phyloP scores from a whole-genome alignment of 2,113 vertebrate species.

The Hepsetus odoe region DNA sequence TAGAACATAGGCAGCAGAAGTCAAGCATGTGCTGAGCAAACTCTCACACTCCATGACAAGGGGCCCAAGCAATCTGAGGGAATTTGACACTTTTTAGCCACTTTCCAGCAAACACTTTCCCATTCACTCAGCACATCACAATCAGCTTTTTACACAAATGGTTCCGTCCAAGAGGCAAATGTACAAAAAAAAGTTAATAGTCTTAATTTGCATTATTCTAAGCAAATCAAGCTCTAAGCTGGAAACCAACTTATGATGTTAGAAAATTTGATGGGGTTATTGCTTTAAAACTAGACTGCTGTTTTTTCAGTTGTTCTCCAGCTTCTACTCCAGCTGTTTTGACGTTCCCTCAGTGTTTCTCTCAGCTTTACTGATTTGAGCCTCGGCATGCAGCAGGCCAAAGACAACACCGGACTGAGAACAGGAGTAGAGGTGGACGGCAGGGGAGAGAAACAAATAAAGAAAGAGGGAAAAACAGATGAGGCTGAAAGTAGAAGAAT shows the following conservation, averaged over 20 bases:
- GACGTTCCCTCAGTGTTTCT: constrained; percentile 60
- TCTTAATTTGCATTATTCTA: neutral
- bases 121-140: constrained; percentile 1
- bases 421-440: constrained; percentile 65
- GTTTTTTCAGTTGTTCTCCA: neutral
- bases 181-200: neutral
- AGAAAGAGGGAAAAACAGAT: constrained; percentile 31
- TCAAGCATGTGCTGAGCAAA: constrained; percentile 51
- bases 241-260: neutral
- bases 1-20: constrained; percentile 28
- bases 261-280: neutral
- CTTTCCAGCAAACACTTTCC: constrained; percentile 25
- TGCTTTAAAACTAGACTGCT: constrained; percentile 16
- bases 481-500: constrained; percentile 60
- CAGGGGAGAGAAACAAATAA: constrained; percentile 52
- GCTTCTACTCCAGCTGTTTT: constrained; percentile 37
- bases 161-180: neutral
- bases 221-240: neutral
- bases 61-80: constrained; percentile 47
- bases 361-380: constrained; percentile 59
- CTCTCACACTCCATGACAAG: constrained; percentile 50
- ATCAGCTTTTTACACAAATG: neutral
- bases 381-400: constrained; percentile 61
- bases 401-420: constrained; percentile 67
- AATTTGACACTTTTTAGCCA: constrained; percentile 62